These are phyloP conservation scores for Sminthopsis crassicaudata DNA, from an alignment of 2,113 vertebrate genomes.

Conservation along the genomic window DNA sequence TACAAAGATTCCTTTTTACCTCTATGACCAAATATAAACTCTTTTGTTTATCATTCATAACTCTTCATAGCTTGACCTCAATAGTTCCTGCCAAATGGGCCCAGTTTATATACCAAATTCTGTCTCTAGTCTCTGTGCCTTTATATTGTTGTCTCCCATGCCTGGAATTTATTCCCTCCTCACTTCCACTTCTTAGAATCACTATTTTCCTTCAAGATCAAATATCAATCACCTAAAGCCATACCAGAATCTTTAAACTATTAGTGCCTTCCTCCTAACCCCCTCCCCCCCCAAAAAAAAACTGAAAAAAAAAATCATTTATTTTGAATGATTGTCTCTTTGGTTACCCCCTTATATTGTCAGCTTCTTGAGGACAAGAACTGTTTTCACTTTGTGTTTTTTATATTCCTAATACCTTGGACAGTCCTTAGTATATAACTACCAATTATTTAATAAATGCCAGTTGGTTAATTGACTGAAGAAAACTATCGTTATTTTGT, in stretches of 20 bases:
- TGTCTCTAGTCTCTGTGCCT: neutral
- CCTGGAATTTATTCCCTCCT: neutral
- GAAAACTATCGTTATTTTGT: conserved; percentile 3
- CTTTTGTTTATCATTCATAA: neutral
- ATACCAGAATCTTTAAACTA: neutral
- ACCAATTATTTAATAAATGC: neutral
- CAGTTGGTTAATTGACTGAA: neutral
- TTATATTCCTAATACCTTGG: neutral
- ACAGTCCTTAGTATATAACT: neutral
- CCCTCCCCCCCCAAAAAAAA: neutral
- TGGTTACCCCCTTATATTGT: neutral
- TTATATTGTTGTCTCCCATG: neutral
- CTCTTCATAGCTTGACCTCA: neutral
- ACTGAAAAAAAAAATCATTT: neutral
- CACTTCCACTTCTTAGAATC: neutral
- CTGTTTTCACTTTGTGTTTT: neutral
- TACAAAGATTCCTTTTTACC: neutral
- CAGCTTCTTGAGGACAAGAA: neutral
- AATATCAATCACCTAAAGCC: neutral
- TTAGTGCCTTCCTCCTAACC: neutral
- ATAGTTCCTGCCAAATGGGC: neutral
- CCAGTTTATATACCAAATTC: neutral
- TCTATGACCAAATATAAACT: neutral
- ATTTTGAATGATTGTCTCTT: neutral
- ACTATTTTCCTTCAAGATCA: neutral